phyloP scores from a whole-genome alignment of 53 echinoderm and acorn worm species.

The Mesocentrotus franciscanus region DNA sequence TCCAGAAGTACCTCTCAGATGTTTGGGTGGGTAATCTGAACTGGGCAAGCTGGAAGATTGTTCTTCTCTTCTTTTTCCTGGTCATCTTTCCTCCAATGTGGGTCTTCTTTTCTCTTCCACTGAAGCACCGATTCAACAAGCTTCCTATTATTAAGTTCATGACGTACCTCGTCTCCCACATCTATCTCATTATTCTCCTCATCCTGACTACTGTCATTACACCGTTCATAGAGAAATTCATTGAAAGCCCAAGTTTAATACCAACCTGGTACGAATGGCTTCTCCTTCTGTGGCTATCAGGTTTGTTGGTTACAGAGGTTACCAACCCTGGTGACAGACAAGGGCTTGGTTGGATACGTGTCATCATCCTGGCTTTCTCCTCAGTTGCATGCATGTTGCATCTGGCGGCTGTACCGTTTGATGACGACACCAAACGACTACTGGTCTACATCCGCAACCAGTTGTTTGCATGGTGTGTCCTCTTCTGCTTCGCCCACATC shows the following conservation, averaged over 20 bases:
- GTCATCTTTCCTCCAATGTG: constrained; percentile 90
- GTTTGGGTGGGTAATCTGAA: constrained; percentile 93
- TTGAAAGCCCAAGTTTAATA: constrained; percentile 71
- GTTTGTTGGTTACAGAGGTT: constrained; percentile 87
- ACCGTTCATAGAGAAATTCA: constrained; percentile 85
- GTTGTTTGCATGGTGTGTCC: constrained; percentile 91
- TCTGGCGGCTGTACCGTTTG: constrained; percentile 76
- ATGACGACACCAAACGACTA: constrained; percentile 46
- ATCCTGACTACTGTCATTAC: constrained; percentile 88
- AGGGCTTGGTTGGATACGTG: constrained; percentile 95
- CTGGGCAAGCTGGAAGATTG: constrained; percentile 94
- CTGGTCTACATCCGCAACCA: constrained; percentile 90
- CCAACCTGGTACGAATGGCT: constrained; percentile 97
- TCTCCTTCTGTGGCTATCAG: constrained; percentile 90
- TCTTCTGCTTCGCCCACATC: constrained; percentile 87
- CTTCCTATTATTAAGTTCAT: constrained; percentile 99
- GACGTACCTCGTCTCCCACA: constrained; percentile 93
- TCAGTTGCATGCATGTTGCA: constrained; percentile 87
- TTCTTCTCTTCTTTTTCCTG: constrained; percentile 87
- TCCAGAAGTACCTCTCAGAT: constrained; percentile 94
- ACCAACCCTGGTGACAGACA: constrained; percentile 92
- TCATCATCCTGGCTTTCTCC: constrained; percentile 85
- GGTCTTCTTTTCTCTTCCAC: constrained; percentile 88
- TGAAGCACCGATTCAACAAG: constrained; percentile 89
- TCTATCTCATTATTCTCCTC: constrained; percentile 86